Percentiles rank a stretch among this genome's conserved stretches.
Conservation (phyloP, 2,888 invertebrate species). For the Gonocerus acuteangulatus region DNA sequence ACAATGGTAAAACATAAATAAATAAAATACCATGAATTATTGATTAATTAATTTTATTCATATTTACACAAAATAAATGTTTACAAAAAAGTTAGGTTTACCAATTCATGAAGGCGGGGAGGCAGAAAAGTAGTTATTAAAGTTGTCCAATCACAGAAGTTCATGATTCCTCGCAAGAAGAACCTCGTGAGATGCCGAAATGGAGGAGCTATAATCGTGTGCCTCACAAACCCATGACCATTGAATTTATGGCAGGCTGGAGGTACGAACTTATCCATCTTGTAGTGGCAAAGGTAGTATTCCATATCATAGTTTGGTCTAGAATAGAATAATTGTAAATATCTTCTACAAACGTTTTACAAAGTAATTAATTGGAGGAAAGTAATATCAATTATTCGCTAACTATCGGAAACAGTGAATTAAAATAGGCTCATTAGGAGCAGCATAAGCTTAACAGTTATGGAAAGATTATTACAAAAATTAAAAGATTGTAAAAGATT, state of each 20-base stretch:
- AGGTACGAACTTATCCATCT: slow-evolving; percentile 27
- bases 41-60: too few relatives aligned
- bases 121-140: slow-evolving; percentile 52
- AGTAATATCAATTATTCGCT: too few relatives aligned
- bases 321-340: not conserved
- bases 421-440: too few relatives aligned
- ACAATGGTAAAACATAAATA: too few relatives aligned
- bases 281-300: slow-evolving; percentile 26
- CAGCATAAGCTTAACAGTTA: too few relatives aligned
- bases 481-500: too few relatives aligned
- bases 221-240: slow-evolving; percentile 44
- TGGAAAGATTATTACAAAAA: too few relatives aligned
- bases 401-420: too few relatives aligned
- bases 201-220: slow-evolving; percentile 51
- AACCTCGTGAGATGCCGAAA: slow-evolving; percentile 52
- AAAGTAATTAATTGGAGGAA: too few relatives aligned
- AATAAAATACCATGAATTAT: too few relatives aligned
- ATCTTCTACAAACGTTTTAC: not conserved
- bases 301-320: slow-evolving; percentile 22
- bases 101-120: slow-evolving; percentile 15
- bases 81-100: too few relatives aligned
- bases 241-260: slow-evolving; percentile 12
- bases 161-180: slow-evolving; percentile 55
- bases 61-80: too few relatives aligned
- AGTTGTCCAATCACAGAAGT: slow-evolving; percentile 49